Percentiles rank a stretch among this genome's conserved stretches.
These are phyloP conservation scores for Campylomormyrus tamandua DNA, from an alignment of 2,113 vertebrate species.

Conservation along the genomic window DNA sequence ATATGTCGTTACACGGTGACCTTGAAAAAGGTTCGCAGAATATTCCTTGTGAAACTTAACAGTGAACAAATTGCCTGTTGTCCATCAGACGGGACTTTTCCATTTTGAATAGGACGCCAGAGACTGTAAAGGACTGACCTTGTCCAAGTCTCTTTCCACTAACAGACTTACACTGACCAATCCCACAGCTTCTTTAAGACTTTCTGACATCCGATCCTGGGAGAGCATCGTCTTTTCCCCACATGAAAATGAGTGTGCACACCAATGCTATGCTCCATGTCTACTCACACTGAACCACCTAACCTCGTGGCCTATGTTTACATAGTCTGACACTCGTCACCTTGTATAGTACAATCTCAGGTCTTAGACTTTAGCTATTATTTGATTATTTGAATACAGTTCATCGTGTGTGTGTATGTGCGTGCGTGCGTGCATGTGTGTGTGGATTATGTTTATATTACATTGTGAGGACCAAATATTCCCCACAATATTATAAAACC, in stretches of 20 bases:
- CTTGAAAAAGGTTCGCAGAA: not conserved
- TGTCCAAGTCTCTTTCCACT: constrained; percentile 32
- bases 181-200: constrained; percentile 29
- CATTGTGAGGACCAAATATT: not conserved
- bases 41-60: not conserved
- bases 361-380: not conserved
- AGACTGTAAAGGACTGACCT: constrained; percentile 44
- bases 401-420: not conserved
- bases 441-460: too few relatives aligned
- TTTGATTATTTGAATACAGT: not conserved
- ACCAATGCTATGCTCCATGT: not conserved
- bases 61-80: constrained; percentile 33
- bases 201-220: constrained; percentile 19
- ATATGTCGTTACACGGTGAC: not conserved
- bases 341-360: not conserved
- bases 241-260: constrained; percentile 19
- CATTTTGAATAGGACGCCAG: constrained; percentile 43
- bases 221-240: not conserved
- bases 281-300: not conserved
- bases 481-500: not conserved
- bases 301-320: not conserved
- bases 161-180: constrained; percentile 27
- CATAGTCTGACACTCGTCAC: not conserved
- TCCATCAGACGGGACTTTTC: constrained; percentile 46
- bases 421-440: too few relatives aligned